Percentiles rank a stretch among this genome's conserved stretches.
These are phyloP conservation scores for Leptopterna dolabrata DNA, from an alignment of 2,888 invertebrate species.

Conservation along the genomic window DNA sequence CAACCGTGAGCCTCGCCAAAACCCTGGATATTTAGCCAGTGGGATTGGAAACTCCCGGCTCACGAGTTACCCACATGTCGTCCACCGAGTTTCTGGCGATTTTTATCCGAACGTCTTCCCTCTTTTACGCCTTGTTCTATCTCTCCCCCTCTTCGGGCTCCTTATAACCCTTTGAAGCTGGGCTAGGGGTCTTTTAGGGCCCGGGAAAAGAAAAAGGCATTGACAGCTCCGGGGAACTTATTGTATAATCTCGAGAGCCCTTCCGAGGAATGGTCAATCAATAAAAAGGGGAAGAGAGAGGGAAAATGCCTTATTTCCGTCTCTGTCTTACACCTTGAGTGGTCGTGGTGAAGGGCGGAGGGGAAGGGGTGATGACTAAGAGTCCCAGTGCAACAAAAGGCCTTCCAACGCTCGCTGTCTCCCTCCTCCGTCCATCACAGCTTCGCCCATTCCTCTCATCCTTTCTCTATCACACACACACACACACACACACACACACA, in stretches of 20 bases:
- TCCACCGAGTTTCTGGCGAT: neutral
- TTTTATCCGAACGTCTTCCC: neutral
- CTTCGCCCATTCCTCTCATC: neutral
- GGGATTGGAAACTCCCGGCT: too few species aligned
- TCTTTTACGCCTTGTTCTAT: neutral
- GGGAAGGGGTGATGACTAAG: conserved; percentile 13
- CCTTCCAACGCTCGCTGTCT: conserved; percentile 11
- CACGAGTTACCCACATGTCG: neutral
- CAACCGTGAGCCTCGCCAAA: too few species aligned
- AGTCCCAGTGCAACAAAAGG: conserved; percentile 17
- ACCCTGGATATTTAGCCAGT: too few species aligned
- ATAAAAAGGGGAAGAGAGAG: conserved; percentile 31
- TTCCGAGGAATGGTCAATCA: conserved; percentile 41
- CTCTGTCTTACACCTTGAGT: neutral
- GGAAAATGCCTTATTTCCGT: neutral
- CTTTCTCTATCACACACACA: neutral
- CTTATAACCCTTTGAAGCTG: neutral
- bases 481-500: neutral
- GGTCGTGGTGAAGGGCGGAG: neutral
- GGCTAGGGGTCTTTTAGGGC: neutral
- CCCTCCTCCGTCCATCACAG: too few species aligned
- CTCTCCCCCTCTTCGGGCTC: neutral
- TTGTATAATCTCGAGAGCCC: conserved; percentile 41
- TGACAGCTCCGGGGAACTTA: conserved; percentile 39
- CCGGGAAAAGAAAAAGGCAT: neutral